phyloP scores from a whole-genome alignment of 1,140 invertebrate genomes.

The Stegodyphus dumicola region DNA sequence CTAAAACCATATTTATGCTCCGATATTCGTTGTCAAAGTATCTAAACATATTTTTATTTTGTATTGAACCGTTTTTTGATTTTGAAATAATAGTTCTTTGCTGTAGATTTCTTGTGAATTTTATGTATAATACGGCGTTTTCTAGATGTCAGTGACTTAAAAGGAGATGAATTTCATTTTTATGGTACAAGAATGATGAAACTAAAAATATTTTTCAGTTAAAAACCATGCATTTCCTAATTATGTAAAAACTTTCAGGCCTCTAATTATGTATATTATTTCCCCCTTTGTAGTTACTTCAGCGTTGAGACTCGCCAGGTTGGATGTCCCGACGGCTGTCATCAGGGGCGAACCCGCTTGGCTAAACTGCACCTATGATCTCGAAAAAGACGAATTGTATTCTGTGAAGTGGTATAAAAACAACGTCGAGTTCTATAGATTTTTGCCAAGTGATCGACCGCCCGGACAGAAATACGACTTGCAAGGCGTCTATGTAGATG shows the following conservation, averaged over 20 bases:
- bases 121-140: neutral
- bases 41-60: no score
- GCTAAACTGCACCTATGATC: constrained; percentile 68
- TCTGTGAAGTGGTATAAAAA: constrained; percentile 69
- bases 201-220: no score
- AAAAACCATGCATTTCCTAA: no score
- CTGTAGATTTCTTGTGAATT: no score
- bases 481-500: constrained; percentile 62
- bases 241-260: no score
- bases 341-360: constrained; percentile 62
- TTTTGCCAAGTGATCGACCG: constrained; percentile 60
- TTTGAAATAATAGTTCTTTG: no score
- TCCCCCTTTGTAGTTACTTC: constrained; percentile 3
- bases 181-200: no score
- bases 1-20: no score
- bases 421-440: constrained; percentile 62
- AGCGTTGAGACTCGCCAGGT: constrained; percentile 44
- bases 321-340: constrained; percentile 62
- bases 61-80: no score
- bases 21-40: no score
- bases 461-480: constrained; percentile 62
- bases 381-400: constrained; percentile 68
- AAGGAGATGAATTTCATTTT: no score
- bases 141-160: neutral
- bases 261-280: neutral